Evolutionary conservation across 2,797 vertebrate species (phyloP), one percentile per base, ranked within the genome.

Genomic region (Periparus ater): DNA sequence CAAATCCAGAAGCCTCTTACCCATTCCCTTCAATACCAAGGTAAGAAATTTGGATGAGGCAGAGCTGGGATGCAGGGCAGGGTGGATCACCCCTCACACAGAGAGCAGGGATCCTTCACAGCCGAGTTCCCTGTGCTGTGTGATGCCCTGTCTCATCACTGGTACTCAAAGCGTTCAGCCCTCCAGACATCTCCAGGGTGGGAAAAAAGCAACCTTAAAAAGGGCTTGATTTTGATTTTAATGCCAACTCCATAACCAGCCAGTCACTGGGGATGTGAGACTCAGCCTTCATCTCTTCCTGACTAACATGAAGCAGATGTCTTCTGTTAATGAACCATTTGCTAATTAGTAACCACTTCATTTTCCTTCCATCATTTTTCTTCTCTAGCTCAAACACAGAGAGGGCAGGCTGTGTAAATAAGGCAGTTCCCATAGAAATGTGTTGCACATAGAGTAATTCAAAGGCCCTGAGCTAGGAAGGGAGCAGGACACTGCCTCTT

Each of bases 311-410:
- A 90, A 93, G 30, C 95, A 94, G 77, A 88, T 78, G 62, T 81
- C 54, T 88, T 72, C 80, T 81, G 58, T 75, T 96, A 94, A 94
- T 95, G 79, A 93, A 83, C 65, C 65, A 77, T 75, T 51, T 78
- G 42, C 47, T 94, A 88, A 94, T 94, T 88, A 94, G 38, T 65
- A 90, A 68, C 20, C 42, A 44, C 20, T 85, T 79, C 3, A 38
- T 86, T 88, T 68, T 53, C 50, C 22, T 88, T 67, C 45, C 45
- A 13, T 72, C 70, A 47, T 26, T 68, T 91, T 65, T 74, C 32
- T 65, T 60, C 47, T 74, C 27, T 38, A 38, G 27, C 18, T 86
- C 58, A 65, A 57, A 20, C 36, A 22, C 40, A 60, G 73, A 11
- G 79, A 94, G 47, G 25, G 8, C 51, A 75, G 47, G 29, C n/a